Conservation (phyloP, 2,888 invertebrate species). For the Apotomis capreana region DNA sequence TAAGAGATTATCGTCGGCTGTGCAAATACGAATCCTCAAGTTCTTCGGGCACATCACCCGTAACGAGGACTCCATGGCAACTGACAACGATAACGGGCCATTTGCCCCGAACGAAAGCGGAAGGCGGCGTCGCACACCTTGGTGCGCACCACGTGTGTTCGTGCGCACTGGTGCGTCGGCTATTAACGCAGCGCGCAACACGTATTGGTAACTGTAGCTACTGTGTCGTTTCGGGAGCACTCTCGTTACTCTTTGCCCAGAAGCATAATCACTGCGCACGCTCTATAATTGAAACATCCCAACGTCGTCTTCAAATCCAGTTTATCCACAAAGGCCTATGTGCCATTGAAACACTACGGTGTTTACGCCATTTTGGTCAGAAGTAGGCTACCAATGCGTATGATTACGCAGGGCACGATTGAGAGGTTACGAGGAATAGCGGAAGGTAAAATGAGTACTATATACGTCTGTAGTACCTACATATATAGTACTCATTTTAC, state of each 20-base stretch:
- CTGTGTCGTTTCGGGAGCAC: neutral
- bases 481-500: too few relatives aligned
- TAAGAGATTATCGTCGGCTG: too few relatives aligned
- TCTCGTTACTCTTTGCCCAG: constrained; percentile 22
- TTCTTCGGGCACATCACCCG: too few relatives aligned
- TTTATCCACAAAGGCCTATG: neutral
- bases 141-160: too few relatives aligned
- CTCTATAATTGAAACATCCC: constrained; percentile 30
- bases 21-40: too few relatives aligned
- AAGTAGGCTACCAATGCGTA: neutral
- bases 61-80: too few relatives aligned
- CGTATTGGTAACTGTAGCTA: neutral
- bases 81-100: too few relatives aligned
- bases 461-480: too few relatives aligned
- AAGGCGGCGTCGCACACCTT: too few relatives aligned
- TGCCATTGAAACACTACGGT: neutral
- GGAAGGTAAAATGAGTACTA: neutral
- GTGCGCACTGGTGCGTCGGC: too few relatives aligned
- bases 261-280: constrained; percentile 22
- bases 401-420: constrained; percentile 15
- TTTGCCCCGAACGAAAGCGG: too few relatives aligned
- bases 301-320: constrained; percentile 6
- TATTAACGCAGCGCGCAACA: too few relatives aligned
- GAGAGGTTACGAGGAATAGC: neutral
- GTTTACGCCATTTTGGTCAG: neutral